Base-by-base conservation (phyloP, 2,797 vertebrate species). In the Meda fulgida region DNA sequence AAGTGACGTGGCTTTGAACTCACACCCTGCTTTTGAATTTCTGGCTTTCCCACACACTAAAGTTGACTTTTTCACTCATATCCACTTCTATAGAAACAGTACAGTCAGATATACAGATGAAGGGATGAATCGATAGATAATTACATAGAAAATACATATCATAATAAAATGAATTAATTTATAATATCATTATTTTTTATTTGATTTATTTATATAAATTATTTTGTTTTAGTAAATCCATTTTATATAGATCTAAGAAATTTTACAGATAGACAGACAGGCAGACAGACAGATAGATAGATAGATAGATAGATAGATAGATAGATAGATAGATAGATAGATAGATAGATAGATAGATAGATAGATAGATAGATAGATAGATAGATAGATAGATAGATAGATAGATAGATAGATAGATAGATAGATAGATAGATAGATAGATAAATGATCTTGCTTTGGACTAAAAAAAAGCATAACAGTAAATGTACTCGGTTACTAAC, bases 1-100 rank as follows among this genome's bases (percentile, higher is more conserved):
- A 83, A 78, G 66, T 87, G 87, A 71, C 85, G 85, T 36, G 23
- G 18, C 81, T 31, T 43, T 88, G 89, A 87, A 87, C 85, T 87
- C 83, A 70, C 48, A 78, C 65, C 36, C 16, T 58, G 51, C 65
- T 38, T 63, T 48, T 48, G 14, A 48, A 14, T 13, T 46, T 46
- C 11, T 14, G 43, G 43, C 43, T 46, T 67, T 71, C 4, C 4
- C 5, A 36, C 75, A 21, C 13, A 84, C 75, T n/a, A 19, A 43
- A 55, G 34, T n/a, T 7, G 65, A 58, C 31, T 43, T 70, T 58
- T n/a, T 46, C 51, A 70, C 58, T 66, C 71, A 53, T 38, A 36
- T 55, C 11, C 10, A 40, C 48, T 26, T 34, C 72, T 6, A n/a
- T n/a, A 63, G 69, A 73, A 46, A 71, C 34, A 21, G 21, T 69